These are phyloP conservation scores for Xerus rutilus DNA, from an alignment of 2,797 vertebrate species.

Conservation along the genomic window DNA sequence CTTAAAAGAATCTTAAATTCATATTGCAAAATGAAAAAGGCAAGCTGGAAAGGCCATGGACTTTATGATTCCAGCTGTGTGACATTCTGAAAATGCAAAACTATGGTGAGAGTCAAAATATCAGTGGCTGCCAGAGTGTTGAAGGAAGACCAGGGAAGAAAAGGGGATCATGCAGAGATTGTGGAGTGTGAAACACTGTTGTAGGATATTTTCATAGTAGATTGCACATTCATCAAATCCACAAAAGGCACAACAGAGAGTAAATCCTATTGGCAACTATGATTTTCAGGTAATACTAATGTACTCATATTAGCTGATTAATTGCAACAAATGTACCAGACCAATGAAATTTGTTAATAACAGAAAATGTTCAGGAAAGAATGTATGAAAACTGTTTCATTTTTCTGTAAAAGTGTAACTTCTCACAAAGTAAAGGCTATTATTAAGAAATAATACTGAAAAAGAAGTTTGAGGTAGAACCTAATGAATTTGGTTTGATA, in stretches of 20 bases:
- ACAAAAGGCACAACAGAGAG: not conserved
- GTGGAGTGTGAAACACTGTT: not conserved
- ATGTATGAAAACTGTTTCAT: not conserved
- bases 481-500: not conserved
- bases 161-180: accelerated
- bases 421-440: not conserved
- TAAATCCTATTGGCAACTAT: not conserved
- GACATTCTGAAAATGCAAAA: not conserved
- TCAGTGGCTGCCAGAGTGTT: not conserved
- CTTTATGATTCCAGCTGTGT: not conserved
- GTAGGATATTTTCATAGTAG: not conserved
- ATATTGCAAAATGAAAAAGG: not conserved
- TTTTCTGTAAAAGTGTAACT: not conserved
- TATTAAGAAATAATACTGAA: not conserved
- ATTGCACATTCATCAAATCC: not conserved
- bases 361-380: not conserved
- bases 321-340: not conserved
- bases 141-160: no score
- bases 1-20: not conserved
- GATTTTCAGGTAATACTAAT: not conserved
- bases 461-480: not conserved
- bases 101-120: not conserved
- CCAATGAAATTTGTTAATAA: not conserved
- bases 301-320: not conserved
- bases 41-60: not conserved